Base-by-base conservation (phyloP, 2,888 invertebrate genomes). In the Aphrophora alni region DNA sequence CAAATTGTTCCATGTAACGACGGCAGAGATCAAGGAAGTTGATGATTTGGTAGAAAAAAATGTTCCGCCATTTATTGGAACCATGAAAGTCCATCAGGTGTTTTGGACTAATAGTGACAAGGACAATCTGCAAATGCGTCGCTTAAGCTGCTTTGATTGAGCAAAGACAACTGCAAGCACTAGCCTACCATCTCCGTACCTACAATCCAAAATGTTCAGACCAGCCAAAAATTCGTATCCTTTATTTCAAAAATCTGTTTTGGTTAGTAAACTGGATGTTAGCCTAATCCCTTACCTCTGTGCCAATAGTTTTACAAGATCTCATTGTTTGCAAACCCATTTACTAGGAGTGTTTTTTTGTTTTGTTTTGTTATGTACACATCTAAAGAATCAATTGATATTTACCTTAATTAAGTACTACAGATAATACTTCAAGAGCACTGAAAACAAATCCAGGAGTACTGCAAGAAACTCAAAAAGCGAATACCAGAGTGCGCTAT, bases 241-340 rank as follows among this genome's bases (percentile, higher is more conserved):
- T 69, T 69, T 69, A 14, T 14, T n/a, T 14, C 8, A 69, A 8
- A 69, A 69, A 69, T 69, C 70, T 69, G 70, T 69, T 69, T 69
- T n/a, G 8, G 21, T 69, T 10, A 14, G 8, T 69, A 25, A 25
- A 25, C 70, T 69, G 21, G 70, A n/a, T 69, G 70, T 14, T 69
- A 69, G 12, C 70, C 21, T 69, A 69, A 69, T 69, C 70, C 70
- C 21, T 69, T 69, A 69, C 21, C 70, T 69, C 70, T 69, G 70
- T 69, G 70, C 70, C 70, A 69, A 8, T 69, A 69, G 21, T 69
- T n/a, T n/a, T n/a, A n/a, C n/a, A 69, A 25, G 21, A 69, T 8
- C 70, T 14, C 21, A 14, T 69, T 8, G 21, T 69, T 69, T 69
- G 12, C 10, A 8, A 69, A 69, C 70, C 8, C 70, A 69, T 69